Evolutionary conservation across 2,113 vertebrate species (phyloP).

Genomic region (Coptodon rendalli): DNA sequence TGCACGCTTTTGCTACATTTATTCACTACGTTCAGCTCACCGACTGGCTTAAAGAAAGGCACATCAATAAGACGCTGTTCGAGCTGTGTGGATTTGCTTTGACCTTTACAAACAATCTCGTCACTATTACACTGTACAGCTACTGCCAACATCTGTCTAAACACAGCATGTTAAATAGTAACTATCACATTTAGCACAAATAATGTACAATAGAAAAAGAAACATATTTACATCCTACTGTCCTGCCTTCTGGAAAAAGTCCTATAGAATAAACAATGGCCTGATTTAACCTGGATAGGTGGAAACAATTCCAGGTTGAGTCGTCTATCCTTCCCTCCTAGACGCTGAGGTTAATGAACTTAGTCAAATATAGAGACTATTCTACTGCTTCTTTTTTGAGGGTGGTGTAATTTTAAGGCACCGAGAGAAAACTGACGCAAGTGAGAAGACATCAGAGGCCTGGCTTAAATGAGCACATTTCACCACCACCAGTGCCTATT

Average conservation of each 20-base stretch:
- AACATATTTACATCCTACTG: slow-evolving; percentile 48
- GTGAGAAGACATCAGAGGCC: neutral
- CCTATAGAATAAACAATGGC: neutral
- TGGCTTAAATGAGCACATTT: neutral
- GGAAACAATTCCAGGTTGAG: neutral
- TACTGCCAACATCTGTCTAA: slow-evolving; percentile 32
- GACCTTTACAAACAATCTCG: neutral
- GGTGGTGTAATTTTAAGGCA: slow-evolving; percentile 17
- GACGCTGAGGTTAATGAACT: neutral
- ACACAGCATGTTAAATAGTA: slow-evolving; percentile 38
- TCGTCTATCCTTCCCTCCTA: neutral
- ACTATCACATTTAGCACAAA: slow-evolving; percentile 34
- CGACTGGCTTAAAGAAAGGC: slow-evolving; percentile 47
- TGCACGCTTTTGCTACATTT: neutral
- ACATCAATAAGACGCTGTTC: slow-evolving; percentile 32
- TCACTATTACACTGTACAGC: slow-evolving; percentile 30
- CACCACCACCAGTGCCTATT: neutral
- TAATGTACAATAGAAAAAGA: slow-evolving; percentile 20
- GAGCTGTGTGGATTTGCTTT: neutral
- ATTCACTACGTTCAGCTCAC: slow-evolving; percentile 2
- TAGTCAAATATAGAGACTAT: neutral
- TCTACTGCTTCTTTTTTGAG: neutral
- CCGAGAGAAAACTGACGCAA: neutral
- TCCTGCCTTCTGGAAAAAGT: neutral
- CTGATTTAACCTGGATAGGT: neutral